Conservation (phyloP, 2,888 invertebrate genomes). For the Leptinotarsa tumamoca region DNA sequence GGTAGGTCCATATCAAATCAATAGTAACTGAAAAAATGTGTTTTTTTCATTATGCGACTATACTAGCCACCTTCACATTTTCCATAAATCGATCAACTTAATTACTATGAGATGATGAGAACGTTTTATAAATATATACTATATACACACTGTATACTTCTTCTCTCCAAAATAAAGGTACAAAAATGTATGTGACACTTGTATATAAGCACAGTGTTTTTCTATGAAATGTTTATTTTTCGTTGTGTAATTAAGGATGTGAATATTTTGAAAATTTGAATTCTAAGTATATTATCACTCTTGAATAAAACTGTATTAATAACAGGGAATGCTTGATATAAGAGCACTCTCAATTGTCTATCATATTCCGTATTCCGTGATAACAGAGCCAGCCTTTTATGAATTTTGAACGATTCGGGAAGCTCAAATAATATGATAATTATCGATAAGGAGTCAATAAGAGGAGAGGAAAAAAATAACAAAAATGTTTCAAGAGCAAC, state of each 20-base stretch:
- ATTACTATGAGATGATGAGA: conserved; percentile 29
- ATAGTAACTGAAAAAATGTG: background rate
- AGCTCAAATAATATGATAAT: background rate
- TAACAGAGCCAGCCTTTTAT: background rate
- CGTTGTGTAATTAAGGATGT: conserved; percentile 26
- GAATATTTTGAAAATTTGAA: background rate
- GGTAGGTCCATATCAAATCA: background rate
- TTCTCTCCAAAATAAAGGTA: conserved; percentile 31
- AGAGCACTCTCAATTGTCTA: background rate
- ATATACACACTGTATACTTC: conserved; percentile 34
- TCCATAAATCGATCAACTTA: conserved; percentile 13
- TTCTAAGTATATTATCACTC: background rate
- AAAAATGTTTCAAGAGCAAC: too few relatives aligned
- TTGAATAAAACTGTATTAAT: background rate
- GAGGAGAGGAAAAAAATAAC: too few relatives aligned
- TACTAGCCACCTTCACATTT: background rate
- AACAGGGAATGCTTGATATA: background rate
- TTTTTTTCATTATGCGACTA: background rate
- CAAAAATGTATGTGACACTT: conserved; percentile 34
- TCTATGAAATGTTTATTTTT: conserved; percentile 32
- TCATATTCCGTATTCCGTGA: background rate
- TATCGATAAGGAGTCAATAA: too few relatives aligned
- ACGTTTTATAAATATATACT: conserved; percentile 41
- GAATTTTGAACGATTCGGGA: background rate
- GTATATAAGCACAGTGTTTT: conserved; percentile 28